These are phyloP conservation scores for Campodea augens DNA, from an alignment of 1,140 invertebrate species.

Conservation along the genomic window DNA sequence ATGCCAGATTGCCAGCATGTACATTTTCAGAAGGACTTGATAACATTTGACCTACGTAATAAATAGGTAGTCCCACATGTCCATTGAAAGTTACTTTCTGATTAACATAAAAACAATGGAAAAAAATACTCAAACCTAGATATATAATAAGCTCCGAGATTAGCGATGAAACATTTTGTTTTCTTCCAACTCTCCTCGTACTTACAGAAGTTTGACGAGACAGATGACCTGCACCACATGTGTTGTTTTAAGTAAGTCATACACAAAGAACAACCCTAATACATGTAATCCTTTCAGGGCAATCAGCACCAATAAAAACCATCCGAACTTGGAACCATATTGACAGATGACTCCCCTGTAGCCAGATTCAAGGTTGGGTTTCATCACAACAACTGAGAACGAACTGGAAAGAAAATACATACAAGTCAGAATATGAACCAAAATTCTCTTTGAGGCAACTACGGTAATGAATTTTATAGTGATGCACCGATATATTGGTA, in stretches of 20 bases:
- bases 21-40: not conserved
- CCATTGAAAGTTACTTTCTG: not conserved
- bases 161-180: not conserved
- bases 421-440: no score
- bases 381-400: no score
- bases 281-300: slow-evolving; percentile 6
- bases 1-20: no score
- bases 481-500: no score
- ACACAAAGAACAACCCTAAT: slow-evolving; percentile 7
- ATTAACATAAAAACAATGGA: not conserved
- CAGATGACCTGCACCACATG: slow-evolving; percentile 5
- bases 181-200: not conserved
- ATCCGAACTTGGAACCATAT: slow-evolving; percentile 7
- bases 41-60: not conserved
- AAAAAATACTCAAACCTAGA: not conserved
- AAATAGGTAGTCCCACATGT: not conserved
- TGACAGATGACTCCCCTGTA: no score
- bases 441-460: no score
- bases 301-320: slow-evolving; percentile 7
- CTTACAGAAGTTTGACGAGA: slow-evolving; percentile 10
- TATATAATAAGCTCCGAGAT: not conserved
- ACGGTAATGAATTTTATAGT: no score
- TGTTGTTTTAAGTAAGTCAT: slow-evolving; percentile 7
- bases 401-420: no score
- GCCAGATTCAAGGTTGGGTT: no score